These are phyloP conservation scores for Heliconius ismenius DNA, from an alignment of 2,888 invertebrate genomes.

Conservation along the genomic window DNA sequence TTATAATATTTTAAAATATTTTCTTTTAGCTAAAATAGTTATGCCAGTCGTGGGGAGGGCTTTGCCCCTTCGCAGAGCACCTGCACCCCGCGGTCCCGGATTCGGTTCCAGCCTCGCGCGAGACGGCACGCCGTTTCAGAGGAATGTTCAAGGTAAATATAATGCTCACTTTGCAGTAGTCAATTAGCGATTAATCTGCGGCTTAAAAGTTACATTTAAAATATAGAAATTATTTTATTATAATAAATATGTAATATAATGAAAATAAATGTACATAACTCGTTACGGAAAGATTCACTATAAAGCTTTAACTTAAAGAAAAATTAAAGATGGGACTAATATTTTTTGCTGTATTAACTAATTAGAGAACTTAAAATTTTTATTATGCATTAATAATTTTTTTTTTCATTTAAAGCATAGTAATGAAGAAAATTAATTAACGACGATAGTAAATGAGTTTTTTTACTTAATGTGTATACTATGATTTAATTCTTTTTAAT, in stretches of 20 bases:
- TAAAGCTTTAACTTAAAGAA: not conserved
- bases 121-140: slow-evolving; percentile 61
- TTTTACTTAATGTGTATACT: no score
- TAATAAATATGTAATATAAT: not conserved
- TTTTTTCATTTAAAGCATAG: no score
- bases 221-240: no score
- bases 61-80: slow-evolving; percentile 57
- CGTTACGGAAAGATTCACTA: not conserved
- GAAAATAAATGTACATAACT: not conserved
- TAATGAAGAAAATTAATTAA: no score
- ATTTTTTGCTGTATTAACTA: not conserved
- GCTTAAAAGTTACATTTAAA: no score
- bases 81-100: slow-evolving; percentile 55
- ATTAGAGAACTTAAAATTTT: no score
- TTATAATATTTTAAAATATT: not conserved
- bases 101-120: slow-evolving; percentile 69
- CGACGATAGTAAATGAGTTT: no score
- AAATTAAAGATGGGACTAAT: no score
- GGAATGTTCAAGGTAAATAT: slow-evolving; percentile 63
- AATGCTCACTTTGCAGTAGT: no score
- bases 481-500: not conserved
- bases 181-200: no score
- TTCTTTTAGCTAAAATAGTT: slow-evolving; percentile 52
- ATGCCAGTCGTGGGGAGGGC: slow-evolving; percentile 69
- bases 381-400: no score